Evolutionary conservation across 2,113 vertebrate species (phyloP).

Genomic region (Petromus typicus): DNA sequence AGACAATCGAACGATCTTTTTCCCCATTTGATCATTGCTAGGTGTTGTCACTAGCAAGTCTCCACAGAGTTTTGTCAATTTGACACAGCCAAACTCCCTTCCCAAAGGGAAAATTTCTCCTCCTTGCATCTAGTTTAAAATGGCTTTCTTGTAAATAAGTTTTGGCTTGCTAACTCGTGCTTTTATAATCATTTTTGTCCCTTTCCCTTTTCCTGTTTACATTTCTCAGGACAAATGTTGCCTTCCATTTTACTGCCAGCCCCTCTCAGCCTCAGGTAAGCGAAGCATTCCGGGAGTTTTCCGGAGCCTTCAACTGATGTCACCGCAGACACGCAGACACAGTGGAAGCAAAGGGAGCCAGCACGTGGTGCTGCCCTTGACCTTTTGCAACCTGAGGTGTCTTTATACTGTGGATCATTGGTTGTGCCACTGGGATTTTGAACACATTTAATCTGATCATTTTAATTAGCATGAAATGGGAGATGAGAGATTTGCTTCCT

Average conservation of each 20-base stretch:
- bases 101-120: not conserved
- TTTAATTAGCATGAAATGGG: not conserved
- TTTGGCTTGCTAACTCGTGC: conserved; percentile 34
- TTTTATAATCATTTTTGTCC: not conserved
- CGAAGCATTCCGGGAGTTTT: not conserved
- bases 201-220: conserved; percentile 41
- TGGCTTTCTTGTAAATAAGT: not conserved
- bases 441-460: conserved; percentile 35
- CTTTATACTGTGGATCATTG: not conserved
- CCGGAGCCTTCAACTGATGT: not conserved
- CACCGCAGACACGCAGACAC: not conserved
- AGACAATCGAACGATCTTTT: not conserved
- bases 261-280: conserved; percentile 92
- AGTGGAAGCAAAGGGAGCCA: not conserved
- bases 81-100: not conserved
- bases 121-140: not conserved
- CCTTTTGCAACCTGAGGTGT: not conserved
- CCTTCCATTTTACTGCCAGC: conserved; percentile 89
- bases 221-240: conserved; percentile 85
- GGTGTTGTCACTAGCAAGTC: not conserved
- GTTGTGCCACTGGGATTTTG: not conserved
- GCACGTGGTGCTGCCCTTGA: not conserved
- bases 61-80: not conserved
- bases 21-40: not conserved
- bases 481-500: not conserved